phyloP scores from a whole-genome alignment of 2,113 vertebrate species.

The Ellobius talpinus region DNA sequence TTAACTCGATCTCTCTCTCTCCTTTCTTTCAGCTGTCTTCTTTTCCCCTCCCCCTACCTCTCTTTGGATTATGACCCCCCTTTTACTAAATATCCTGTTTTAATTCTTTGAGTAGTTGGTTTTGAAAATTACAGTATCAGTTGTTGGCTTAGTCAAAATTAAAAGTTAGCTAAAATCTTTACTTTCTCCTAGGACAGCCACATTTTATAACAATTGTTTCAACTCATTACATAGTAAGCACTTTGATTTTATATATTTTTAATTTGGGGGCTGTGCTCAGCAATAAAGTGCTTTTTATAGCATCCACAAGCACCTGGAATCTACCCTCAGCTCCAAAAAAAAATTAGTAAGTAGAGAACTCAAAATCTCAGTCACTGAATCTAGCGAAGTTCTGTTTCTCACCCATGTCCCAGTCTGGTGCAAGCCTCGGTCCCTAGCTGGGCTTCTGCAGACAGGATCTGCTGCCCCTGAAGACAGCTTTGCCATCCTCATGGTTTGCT shows the following conservation, averaged over 20 bases:
- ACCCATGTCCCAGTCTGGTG: background rate
- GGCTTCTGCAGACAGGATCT: background rate
- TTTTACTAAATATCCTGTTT: background rate
- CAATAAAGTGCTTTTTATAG: background rate
- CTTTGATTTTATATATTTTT: constrained; percentile 52
- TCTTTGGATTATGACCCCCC: background rate
- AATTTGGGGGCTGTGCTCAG: background rate
- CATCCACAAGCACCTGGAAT: background rate
- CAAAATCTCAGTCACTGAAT: background rate
- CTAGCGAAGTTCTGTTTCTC: background rate
- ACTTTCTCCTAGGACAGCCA: background rate
- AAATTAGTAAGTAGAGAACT: background rate
- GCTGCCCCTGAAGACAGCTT: background rate
- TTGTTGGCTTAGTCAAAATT: background rate
- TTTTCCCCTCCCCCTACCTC: background rate
- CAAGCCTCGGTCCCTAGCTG: background rate
- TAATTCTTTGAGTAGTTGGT: background rate
- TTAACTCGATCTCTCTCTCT: background rate
- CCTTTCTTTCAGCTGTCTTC: background rate
- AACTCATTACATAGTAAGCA: background rate
- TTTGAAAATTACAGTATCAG: background rate
- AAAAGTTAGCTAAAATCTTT: background rate
- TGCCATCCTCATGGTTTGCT: background rate
- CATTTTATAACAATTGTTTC: background rate
- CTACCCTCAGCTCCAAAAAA: too few species aligned